phyloP scores from a whole-genome alignment of 92 coral and sea anemone species.

The Umimayanthus kanabou region DNA sequence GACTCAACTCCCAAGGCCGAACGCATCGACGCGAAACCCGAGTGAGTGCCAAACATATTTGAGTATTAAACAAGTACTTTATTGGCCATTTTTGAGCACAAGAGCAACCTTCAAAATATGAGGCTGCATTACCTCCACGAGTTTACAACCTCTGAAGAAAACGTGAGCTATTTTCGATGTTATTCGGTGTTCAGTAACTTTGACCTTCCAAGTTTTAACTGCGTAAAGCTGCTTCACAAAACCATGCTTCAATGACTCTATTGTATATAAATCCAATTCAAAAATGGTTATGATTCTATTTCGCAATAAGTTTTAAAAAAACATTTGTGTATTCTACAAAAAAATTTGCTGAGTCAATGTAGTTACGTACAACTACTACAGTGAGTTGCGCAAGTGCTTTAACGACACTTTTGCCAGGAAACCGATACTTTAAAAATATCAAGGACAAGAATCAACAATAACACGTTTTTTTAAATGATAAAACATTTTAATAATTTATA shows the following conservation, averaged over 20 bases:
- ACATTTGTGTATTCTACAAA: background rate
- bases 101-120: background rate
- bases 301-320: background rate
- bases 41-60: background rate
- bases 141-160: too few relatives aligned
- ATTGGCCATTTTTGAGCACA: background rate
- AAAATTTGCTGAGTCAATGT: too few relatives aligned
- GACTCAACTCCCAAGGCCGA: background rate
- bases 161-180: background rate
- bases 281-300: background rate
- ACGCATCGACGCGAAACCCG: background rate
- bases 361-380: too few relatives aligned
- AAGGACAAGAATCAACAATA: background rate
- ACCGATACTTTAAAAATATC: background rate
- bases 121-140: background rate
- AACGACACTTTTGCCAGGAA: background rate
- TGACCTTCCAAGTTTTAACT: background rate
- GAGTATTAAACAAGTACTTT: too few relatives aligned
- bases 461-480: too few relatives aligned
- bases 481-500: too few relatives aligned
- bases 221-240: background rate
- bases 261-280: too few relatives aligned
- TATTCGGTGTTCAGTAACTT: background rate
- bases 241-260: background rate
- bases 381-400: too few relatives aligned